Evolutionary conservation across 2,113 vertebrate species (phyloP).

Genomic region (Romanogobio albipinnatus): DNA sequence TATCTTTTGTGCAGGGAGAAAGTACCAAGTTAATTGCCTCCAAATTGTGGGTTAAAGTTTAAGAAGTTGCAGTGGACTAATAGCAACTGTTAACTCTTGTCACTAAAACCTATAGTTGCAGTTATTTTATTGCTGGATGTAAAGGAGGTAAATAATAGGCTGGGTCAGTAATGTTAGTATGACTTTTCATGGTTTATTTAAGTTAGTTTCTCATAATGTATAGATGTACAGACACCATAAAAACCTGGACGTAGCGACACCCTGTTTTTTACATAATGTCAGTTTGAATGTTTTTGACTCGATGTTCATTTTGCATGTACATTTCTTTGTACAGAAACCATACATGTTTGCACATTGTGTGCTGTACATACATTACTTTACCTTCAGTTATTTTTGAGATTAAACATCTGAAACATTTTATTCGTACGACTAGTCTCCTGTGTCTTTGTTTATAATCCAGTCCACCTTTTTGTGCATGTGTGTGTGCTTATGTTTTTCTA

Average conservation of each 20-base stretch:
- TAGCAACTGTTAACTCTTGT: neutral
- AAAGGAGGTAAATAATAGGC: neutral
- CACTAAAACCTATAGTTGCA: slow-evolving; percentile 16
- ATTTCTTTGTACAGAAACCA: slow-evolving; percentile 88
- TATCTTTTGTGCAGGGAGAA: slow-evolving; percentile 9
- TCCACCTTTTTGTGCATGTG: no score
- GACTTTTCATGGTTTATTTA: slow-evolving; percentile 59
- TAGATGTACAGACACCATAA: slow-evolving; percentile 80
- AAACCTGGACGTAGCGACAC: slow-evolving; percentile 18
- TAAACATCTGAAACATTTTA: slow-evolving; percentile 81
- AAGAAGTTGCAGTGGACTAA: slow-evolving; percentile 1
- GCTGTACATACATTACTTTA: slow-evolving; percentile 91
- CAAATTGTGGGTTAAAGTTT: neutral
- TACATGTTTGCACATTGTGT: slow-evolving; percentile 83
- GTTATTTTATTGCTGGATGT: slow-evolving; percentile 28
- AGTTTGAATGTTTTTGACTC: slow-evolving; percentile 49
- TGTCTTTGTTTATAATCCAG: neutral
- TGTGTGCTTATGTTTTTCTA: no score
- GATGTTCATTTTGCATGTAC: slow-evolving; percentile 83
- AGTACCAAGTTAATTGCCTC: neutral
- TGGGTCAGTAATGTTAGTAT: slow-evolving; percentile 11
- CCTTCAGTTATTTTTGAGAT: slow-evolving; percentile 87
- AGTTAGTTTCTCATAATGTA: slow-evolving; percentile 76
- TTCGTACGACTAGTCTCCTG: slow-evolving; percentile 68
- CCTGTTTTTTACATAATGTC: slow-evolving; percentile 64